Evolutionary conservation across 2,113 vertebrate species (phyloP), one percentile per base, ranked within the genome.

Genomic region (Thalassoma bifasciatum): DNA sequence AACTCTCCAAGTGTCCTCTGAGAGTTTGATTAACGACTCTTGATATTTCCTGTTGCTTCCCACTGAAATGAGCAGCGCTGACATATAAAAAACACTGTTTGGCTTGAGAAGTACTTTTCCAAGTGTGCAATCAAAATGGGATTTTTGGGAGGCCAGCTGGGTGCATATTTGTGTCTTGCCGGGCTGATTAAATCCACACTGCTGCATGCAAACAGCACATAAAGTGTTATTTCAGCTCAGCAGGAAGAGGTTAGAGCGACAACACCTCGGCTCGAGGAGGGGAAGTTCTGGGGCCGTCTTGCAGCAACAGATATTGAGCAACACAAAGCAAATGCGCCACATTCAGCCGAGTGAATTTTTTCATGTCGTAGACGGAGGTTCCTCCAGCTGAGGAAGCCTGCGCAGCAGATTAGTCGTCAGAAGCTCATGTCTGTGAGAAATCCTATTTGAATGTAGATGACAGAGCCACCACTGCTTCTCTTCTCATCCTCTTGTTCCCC

Each of bases 171-270:
- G 10, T 24, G 69, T 24, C 67, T 71, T 64, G 11, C 5, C 14
- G 74, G 60, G 46, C 30, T 60, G 59, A 61, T 22, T 61, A 42
- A 52, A 61, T 12, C 51, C 44, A 52, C 65, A n/a, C 34, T 16
- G 6, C 24, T 14, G 69, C 46, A 14, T 51, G 60, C 46, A 63
- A 86, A 72, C 79, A 83, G 61, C 72, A 79, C 40, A 68, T 36
- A 57, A 36, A 67, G 76, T 59, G 72, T 84, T 82, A 83, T 83
- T 88, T 57, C 77, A 75, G 49, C 83, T 67, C 63, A 53, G 81
- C 83, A 88, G 89, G 86, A 90, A 90, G 86, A 86, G 83, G 88
- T 85, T 87, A 80, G 49, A 62, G 72, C 71, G 62, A 34, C 58
- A 64, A 68, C 80, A 83, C 69, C 72, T 84, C 66, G 0, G 46